phyloP scores from a whole-genome alignment of 2,797 vertebrate genomes.

The Rhyacichthys aspro region DNA sequence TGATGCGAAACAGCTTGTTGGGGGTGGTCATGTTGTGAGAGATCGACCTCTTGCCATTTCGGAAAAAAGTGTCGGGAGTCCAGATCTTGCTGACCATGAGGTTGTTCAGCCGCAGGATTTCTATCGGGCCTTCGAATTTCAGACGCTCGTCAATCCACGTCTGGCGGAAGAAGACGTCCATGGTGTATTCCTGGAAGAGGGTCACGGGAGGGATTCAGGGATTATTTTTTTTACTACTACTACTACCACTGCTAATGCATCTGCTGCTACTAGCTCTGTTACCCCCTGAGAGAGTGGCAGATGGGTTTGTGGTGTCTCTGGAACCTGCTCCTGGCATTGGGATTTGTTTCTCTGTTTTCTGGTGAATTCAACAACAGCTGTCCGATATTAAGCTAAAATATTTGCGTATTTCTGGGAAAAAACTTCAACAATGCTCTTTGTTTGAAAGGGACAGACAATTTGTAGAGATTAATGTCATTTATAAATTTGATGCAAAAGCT shows the following conservation, averaged over 20 bases:
- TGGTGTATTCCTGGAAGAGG: constrained; percentile 82
- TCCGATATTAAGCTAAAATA: constrained; percentile 11
- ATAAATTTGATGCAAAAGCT: too few relatives aligned
- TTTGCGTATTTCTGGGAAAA: constrained; percentile 7
- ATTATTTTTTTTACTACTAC: constrained; percentile 49
- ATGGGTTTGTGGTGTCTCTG: constrained; percentile 64
- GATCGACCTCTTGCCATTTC: constrained; percentile 87
- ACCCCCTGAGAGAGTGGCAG: constrained; percentile 73
- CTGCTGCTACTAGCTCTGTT: constrained; percentile 50
- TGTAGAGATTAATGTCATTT: too few relatives aligned
- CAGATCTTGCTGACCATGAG: constrained; percentile 89
- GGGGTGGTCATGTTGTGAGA: constrained; percentile 90
- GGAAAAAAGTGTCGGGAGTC: constrained; percentile 88
- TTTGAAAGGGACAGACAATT: background rate
- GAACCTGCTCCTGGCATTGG: constrained; percentile 61
- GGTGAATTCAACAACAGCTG: constrained; percentile 21
- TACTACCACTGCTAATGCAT: constrained; percentile 42
- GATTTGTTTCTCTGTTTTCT: constrained; percentile 22
- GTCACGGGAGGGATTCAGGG: constrained; percentile 25
- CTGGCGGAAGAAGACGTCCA: constrained; percentile 88
- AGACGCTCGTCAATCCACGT: constrained; percentile 84
- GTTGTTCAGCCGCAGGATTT: constrained; percentile 87
- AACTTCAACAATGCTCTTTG: constrained; percentile 5
- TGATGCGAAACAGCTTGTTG: constrained; percentile 90
- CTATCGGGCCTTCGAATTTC: constrained; percentile 84